Evolutionary conservation across 2,797 vertebrate species (phyloP).

Genomic region (Crocodylus rhombifer): DNA sequence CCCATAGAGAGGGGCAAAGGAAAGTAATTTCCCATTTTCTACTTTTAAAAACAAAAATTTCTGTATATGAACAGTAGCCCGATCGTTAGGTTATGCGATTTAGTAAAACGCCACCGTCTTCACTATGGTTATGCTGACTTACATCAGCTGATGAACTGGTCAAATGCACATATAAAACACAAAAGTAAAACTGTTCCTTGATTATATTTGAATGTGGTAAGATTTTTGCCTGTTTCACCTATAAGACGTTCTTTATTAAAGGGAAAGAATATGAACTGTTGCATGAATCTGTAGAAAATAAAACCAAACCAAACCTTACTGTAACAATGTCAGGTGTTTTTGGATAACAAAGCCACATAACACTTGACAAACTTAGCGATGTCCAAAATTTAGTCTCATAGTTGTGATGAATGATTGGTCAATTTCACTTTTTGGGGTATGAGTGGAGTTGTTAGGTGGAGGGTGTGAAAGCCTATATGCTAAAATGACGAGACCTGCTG

Average conservation of each 20-base stretch:
- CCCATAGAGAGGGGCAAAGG: background rate
- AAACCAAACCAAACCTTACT: background rate
- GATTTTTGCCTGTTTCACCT: background rate
- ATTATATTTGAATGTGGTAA: background rate
- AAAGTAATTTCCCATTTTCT: background rate
- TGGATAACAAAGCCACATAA: background rate
- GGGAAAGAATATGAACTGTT: background rate
- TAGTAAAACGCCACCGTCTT: background rate
- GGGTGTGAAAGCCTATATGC: no score
- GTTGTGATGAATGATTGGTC: background rate
- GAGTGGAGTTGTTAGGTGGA: no score
- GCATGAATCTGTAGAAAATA: background rate
- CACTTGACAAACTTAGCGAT: background rate
- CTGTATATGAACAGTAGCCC: background rate
- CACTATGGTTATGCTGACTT: background rate
- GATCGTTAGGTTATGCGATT: background rate
- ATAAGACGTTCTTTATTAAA: background rate
- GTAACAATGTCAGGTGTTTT: background rate
- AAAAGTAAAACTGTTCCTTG: background rate
- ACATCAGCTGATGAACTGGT: background rate
- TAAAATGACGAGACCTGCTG: no score
- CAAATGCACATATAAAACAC: background rate
- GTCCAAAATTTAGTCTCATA: background rate
- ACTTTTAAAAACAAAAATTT: background rate
- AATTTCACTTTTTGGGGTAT: no score